These are phyloP conservation scores for Planococcus citri DNA, from an alignment of 1,140 invertebrate genomes.

Conservation along the genomic window DNA sequence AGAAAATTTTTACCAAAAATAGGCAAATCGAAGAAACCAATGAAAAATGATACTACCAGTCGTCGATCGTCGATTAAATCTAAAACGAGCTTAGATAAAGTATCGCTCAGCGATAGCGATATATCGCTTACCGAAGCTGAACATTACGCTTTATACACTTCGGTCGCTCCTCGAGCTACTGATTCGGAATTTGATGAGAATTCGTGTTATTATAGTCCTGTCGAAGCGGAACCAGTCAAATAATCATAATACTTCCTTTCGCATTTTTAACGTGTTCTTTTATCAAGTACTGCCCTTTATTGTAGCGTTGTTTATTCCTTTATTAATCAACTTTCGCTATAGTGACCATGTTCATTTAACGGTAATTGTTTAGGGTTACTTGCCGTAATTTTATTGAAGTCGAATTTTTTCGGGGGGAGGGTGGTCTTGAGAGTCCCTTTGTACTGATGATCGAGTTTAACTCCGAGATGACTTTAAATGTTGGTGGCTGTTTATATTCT, in stretches of 20 bases:
- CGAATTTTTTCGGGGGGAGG: too few relatives aligned
- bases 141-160: slow-evolving; percentile 71
- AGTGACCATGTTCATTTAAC: too few relatives aligned
- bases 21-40: slow-evolving; percentile 26
- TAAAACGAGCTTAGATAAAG: slow-evolving; percentile 33
- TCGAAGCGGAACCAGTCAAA: slow-evolving; percentile 43
- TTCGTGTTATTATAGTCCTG: slow-evolving; percentile 70
- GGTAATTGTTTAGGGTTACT: too few relatives aligned
- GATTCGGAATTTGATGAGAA: slow-evolving; percentile 74
- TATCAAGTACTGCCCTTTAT: too few relatives aligned
- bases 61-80: background rate
- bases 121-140: slow-evolving; percentile 66
- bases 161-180: slow-evolving; percentile 67
- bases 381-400: too few relatives aligned
- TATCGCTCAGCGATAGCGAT: slow-evolving; percentile 20
- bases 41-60: background rate
- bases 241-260: background rate
- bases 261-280: too few relatives aligned
- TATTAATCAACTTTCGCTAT: too few relatives aligned
- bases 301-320: too few relatives aligned
- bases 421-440: too few relatives aligned
- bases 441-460: too few relatives aligned
- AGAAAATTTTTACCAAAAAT: slow-evolving; percentile 43
- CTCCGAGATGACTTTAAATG: too few relatives aligned
- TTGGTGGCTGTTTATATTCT: too few relatives aligned